Evolutionary conservation across 2,113 vertebrate species (phyloP).

Genomic region (Thinocorus orbignyianus): DNA sequence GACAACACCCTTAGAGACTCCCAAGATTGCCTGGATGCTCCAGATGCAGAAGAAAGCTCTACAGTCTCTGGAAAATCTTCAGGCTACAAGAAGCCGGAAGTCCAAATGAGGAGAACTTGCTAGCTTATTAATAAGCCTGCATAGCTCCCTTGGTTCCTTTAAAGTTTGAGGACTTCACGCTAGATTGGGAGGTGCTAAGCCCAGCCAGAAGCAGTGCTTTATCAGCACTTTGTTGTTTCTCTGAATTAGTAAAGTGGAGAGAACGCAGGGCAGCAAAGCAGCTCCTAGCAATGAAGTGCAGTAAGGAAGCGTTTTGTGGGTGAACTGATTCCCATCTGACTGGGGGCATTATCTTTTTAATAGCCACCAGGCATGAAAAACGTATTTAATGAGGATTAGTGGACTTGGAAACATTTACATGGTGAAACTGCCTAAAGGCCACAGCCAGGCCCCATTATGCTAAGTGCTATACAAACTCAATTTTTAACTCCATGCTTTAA

Average conservation of each 20-base stretch:
- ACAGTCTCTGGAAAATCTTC: not conserved
- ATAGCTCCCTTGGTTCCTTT: not conserved
- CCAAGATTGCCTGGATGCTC: not conserved
- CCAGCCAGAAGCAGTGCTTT: not conserved
- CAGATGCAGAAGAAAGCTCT: not conserved
- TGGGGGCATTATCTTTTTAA: not conserved
- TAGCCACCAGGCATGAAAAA: constrained; percentile 6
- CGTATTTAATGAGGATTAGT: not conserved
- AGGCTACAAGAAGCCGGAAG: not conserved
- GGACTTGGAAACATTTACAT: not conserved
- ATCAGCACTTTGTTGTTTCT: not conserved
- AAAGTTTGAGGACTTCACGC: not conserved
- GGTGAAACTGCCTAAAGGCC: constrained; percentile 15
- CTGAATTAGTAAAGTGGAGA: not conserved
- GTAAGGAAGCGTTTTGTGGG: not conserved
- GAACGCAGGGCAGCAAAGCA: constrained; percentile 8
- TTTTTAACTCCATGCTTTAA: constrained; percentile 35
- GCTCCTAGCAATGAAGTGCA: not conserved
- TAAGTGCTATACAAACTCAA: constrained; percentile 42
- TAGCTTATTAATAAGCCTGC: not conserved
- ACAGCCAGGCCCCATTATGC: not conserved
- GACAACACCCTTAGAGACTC: not conserved
- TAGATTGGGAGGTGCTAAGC: not conserved
- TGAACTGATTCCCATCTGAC: not conserved
- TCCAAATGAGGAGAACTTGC: not conserved